Conservation (phyloP, 2,888 invertebrate species). For the Lasius fuliginosus region DNA sequence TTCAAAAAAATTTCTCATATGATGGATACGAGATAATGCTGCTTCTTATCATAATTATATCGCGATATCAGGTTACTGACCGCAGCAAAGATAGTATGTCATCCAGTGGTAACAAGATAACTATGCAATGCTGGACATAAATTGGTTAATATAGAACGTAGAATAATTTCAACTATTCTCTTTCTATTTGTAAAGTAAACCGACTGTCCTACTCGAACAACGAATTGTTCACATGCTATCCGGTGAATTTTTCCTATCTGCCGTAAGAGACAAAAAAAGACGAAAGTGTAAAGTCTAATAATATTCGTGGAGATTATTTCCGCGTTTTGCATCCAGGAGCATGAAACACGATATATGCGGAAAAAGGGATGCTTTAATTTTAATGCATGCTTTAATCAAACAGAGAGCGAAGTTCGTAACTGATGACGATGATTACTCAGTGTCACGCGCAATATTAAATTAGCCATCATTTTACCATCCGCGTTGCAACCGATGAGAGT, state of each 20-base stretch:
- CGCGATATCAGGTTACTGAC: constrained; percentile 29
- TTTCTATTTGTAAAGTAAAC: constrained; percentile 27
- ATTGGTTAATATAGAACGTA: constrained; percentile 39
- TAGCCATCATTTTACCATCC: constrained; percentile 64
- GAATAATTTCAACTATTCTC: constrained; percentile 49
- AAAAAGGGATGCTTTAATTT: constrained; percentile 16
- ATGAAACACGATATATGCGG: not conserved
- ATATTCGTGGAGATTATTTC: constrained; percentile 50
- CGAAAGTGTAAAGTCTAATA: constrained; percentile 36
- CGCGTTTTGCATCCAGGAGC: constrained; percentile 30
- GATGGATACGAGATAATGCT: constrained; percentile 2
- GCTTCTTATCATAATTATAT: constrained; percentile 37
- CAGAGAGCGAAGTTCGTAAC: constrained; percentile 61
- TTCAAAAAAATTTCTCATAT: constrained; percentile 26
- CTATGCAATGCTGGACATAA: constrained; percentile 32
- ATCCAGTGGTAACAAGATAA: constrained; percentile 42
- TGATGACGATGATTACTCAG: constrained; percentile 68
- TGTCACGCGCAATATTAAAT: constrained; percentile 69
- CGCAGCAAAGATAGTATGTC: constrained; percentile 27
- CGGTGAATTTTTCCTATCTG: constrained; percentile 57
- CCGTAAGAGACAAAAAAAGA: constrained; percentile 27
- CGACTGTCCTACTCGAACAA: not conserved
- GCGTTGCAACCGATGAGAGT: constrained; percentile 48
- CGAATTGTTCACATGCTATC: constrained; percentile 21
- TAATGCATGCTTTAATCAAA: constrained; percentile 21